Evolutionary conservation across 1,140 invertebrate species (phyloP).

Genomic region (Onthophagus taurus): DNA sequence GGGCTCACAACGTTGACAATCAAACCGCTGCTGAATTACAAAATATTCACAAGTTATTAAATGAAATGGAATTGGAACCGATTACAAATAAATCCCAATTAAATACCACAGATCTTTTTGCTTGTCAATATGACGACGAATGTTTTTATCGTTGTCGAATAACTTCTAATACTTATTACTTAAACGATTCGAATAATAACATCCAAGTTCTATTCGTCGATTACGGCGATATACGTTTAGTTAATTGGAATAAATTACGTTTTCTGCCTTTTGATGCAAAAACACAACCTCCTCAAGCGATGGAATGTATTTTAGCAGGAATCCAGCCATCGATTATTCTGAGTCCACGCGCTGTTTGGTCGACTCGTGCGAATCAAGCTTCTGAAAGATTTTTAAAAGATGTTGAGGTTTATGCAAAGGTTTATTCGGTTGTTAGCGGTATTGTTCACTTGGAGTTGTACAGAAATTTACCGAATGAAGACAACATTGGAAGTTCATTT

Average conservation of each 20-base stretch:
- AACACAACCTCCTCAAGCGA: constrained; percentile 46
- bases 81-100: too few relatives aligned
- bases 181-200: constrained; percentile 9
- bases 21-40: constrained; percentile 23
- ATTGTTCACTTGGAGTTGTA: constrained; percentile 55
- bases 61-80: constrained; percentile 14
- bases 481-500: constrained; percentile 39
- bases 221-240: constrained; percentile 54
- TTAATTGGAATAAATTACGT: constrained; percentile 26
- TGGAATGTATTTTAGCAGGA: constrained; percentile 59
- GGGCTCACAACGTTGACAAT: constrained; percentile 44
- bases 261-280: constrained; percentile 23
- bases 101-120: constrained; percentile 31
- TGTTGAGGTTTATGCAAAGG: constrained; percentile 38
- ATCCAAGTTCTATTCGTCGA: constrained; percentile 65
- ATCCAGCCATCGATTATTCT: constrained; percentile 52
- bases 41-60: constrained; percentile 28
- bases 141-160: constrained; percentile 38
- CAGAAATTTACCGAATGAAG: constrained; percentile 4
- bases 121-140: constrained; percentile 36
- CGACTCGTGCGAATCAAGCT: constrained; percentile 39
- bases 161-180: not conserved
- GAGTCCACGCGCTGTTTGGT: constrained; percentile 51
- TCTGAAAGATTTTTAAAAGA: constrained; percentile 39
- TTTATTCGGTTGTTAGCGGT: constrained; percentile 71